Evolutionary conservation across 2,113 vertebrate species (phyloP).

Genomic region (Pedionomus torquatus): DNA sequence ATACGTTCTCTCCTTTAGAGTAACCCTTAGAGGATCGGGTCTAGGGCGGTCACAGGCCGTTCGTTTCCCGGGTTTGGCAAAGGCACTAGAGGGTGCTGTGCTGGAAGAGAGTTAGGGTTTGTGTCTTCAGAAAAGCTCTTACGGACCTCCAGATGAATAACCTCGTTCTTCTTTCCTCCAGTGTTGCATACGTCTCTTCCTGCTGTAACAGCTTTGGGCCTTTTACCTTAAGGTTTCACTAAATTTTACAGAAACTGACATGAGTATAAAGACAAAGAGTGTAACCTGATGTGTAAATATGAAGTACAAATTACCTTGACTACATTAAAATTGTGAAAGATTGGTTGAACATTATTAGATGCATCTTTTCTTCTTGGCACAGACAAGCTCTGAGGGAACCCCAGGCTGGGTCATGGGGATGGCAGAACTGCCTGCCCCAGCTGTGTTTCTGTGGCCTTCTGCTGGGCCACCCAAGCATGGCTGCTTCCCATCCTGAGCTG

Average conservation of each 20-base stretch:
- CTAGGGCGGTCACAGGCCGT: fast-evolving
- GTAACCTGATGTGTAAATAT: neutral
- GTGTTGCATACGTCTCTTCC: fast-evolving
- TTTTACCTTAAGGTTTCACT: neutral
- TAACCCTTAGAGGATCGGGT: neutral
- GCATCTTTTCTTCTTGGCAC: neutral
- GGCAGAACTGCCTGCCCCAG: neutral
- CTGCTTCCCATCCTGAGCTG: neutral
- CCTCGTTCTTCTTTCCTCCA: fast-evolving
- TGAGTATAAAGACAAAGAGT: neutral
- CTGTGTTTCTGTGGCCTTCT: neutral
- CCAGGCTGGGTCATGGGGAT: fast-evolving
- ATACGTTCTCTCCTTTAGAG: neutral
- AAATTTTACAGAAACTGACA: neutral
- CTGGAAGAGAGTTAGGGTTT: neutral
- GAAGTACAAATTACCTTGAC: neutral
- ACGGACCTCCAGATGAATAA: neutral
- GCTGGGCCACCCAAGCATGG: fast-evolving
- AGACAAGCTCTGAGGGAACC: neutral
- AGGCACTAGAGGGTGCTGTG: neutral
- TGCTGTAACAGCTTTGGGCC: fast-evolving
- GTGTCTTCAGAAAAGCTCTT: neutral
- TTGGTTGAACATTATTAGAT: neutral
- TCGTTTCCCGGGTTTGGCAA: neutral
- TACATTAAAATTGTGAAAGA: neutral